Conservation (phyloP, 2,797 vertebrate species). For the Lateolabrax maculatus region DNA sequence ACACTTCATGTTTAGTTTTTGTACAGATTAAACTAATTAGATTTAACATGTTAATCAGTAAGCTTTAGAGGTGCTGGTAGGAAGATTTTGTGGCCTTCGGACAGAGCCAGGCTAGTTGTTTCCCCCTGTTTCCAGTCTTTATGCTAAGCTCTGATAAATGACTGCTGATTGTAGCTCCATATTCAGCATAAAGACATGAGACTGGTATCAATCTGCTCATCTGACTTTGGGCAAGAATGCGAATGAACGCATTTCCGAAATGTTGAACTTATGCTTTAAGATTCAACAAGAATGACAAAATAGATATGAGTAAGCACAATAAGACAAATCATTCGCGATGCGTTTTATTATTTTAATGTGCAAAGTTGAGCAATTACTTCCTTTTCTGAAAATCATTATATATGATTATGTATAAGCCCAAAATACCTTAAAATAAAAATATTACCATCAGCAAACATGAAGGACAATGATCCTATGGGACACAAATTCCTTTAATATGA, state of each 20-base stretch:
- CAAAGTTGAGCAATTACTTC: not conserved
- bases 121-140: not conserved
- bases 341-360: not conserved
- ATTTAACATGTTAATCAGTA: too few relatives aligned
- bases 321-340: not conserved
- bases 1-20: not conserved
- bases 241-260: not conserved
- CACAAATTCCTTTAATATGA: not conserved
- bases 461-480: not conserved
- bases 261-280: not conserved
- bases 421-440: not conserved
- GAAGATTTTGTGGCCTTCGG: not conserved
- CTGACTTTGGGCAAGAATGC: not conserved
- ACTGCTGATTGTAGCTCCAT: not conserved
- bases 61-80: not conserved
- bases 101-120: not conserved
- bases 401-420: not conserved
- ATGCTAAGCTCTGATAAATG: slow-evolving; percentile 13
- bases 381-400: not conserved
- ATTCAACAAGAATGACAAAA: not conserved
- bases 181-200: not conserved
- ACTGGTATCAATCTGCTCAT: not conserved
- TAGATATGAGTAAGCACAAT: not conserved
- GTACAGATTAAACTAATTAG: not conserved
- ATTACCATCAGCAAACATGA: not conserved